A percentile compares a stretch with the other conserved stretches of the same genome.
Evolutionary conservation across 2,888 invertebrate genomes (phyloP).

Genomic region (Tachina grossa): DNA sequence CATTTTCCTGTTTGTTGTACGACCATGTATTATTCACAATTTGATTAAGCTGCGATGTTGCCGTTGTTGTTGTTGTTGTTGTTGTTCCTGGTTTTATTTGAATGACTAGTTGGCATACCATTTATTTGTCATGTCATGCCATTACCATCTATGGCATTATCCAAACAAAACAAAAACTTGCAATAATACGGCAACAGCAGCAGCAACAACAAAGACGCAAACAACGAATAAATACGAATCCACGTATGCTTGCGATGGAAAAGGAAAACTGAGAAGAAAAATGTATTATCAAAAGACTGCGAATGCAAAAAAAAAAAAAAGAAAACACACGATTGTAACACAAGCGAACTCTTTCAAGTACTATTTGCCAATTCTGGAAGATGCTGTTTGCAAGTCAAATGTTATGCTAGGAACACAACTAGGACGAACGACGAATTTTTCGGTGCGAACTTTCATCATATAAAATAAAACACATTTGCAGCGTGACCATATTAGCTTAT

Average conservation of each 20-base stretch:
- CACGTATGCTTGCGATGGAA: not conserved
- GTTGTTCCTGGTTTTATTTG: conserved; percentile 50
- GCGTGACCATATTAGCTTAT: too few relatives aligned
- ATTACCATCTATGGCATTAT: conserved; percentile 59
- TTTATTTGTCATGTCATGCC: conserved; percentile 71
- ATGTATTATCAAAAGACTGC: conserved; percentile 13
- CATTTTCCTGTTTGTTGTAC: conserved; percentile 25
- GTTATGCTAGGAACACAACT: too few relatives aligned
- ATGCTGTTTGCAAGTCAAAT: conserved; percentile 3
- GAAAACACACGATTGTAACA: not conserved
- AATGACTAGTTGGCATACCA: conserved; percentile 69
- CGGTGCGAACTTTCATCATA: too few relatives aligned
- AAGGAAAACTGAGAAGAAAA: conserved; percentile 34
- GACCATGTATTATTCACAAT: conserved; percentile 32
- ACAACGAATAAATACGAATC: not conserved
- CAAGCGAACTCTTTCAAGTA: conserved; percentile 34
- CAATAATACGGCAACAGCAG: not conserved
- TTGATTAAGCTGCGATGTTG: conserved; percentile 33
- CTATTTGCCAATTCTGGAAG: not conserved
- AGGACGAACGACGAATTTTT: too few relatives aligned
- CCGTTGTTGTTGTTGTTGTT: conserved; percentile 41
- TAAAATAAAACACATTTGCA: too few relatives aligned
- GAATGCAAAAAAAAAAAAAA: conserved; percentile 29
- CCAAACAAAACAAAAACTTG: conserved; percentile 23
- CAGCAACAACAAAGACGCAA: conserved; percentile 12